A percentile compares a stretch with the other conserved stretches of the same genome.
Evolutionary conservation across 2,888 invertebrate genomes (phyloP).

Genomic region (Alloplasta piceator): DNA sequence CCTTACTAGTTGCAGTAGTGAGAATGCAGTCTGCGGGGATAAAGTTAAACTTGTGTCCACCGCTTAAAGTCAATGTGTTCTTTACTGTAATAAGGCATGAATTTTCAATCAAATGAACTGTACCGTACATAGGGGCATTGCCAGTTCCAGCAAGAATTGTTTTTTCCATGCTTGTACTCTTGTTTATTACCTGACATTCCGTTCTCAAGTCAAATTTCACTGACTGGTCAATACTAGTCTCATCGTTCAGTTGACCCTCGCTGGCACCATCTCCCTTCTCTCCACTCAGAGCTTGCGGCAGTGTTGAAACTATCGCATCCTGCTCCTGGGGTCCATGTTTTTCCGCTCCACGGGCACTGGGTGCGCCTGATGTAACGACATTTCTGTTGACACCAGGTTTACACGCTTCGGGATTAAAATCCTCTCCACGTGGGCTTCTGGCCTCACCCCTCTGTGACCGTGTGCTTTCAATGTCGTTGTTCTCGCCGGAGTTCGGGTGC

Average conservation of each 20-base stretch:
- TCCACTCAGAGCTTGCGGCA: too few species aligned
- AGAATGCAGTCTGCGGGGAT: constrained; percentile 6
- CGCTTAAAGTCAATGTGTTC: background rate
- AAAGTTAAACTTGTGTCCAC: background rate
- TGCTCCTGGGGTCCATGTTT: too few species aligned
- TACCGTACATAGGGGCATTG: background rate
- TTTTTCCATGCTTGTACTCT: background rate
- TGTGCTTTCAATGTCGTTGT: too few species aligned
- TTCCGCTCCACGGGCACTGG: too few species aligned
- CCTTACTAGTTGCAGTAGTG: too few species aligned
- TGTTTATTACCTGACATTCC: background rate
- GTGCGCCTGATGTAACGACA: too few species aligned
- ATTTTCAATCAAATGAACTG: background rate
- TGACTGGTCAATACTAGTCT: background rate
- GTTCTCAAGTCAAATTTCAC: background rate
- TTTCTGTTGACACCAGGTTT: too few species aligned
- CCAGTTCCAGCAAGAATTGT: background rate
- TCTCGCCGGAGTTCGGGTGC: background rate
- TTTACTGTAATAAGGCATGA: background rate
- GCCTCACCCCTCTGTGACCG: background rate
- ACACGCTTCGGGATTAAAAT: too few species aligned
- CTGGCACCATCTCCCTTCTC: background rate
- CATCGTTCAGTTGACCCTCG: background rate
- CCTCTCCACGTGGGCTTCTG: background rate
- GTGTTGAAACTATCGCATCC: too few species aligned